phyloP scores from a whole-genome alignment of 2,113 vertebrate species.

The Sturnus vulgaris region DNA sequence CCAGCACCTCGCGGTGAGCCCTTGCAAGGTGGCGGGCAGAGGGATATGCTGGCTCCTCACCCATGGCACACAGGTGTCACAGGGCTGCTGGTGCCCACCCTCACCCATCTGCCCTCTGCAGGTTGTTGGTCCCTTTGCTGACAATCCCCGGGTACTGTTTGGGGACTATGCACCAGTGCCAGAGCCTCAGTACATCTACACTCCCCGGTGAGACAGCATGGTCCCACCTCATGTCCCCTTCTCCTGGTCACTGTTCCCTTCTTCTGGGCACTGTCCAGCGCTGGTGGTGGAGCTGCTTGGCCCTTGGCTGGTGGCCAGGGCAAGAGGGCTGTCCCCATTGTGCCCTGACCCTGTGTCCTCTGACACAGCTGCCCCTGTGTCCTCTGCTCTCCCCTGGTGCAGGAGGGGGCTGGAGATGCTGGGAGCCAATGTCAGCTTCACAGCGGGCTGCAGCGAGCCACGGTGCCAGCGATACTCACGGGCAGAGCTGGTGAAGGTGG shows the following conservation, averaged over 20 bases:
- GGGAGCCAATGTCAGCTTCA: constrained; percentile 1
- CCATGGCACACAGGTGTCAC: rapidly evolving
- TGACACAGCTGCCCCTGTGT: background rate
- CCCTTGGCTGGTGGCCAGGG: background rate
- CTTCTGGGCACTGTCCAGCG: background rate
- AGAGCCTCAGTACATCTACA: constrained; percentile 53
- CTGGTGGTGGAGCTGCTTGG: background rate
- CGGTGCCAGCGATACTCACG: background rate
- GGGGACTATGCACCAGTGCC: constrained; percentile 63
- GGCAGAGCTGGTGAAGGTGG: background rate
- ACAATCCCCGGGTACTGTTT: constrained; percentile 45
- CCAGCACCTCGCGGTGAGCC: constrained; percentile 38
- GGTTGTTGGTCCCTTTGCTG: constrained; percentile 68
- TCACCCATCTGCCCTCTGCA: background rate
- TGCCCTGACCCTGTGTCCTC: background rate
- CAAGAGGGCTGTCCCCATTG: background rate
- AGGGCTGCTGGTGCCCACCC: background rate
- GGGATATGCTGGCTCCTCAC: rapidly evolving
- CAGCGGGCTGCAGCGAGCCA: background rate
- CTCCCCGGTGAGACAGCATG: constrained; percentile 35
- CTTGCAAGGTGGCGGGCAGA: rapidly evolving
- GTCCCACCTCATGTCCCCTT: background rate
- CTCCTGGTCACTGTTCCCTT: background rate
- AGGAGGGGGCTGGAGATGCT: constrained; percentile 56
- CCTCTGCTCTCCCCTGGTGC: background rate